Base-by-base conservation (phyloP, 2,888 invertebrate genomes). In the Drosophila leonis region DNA sequence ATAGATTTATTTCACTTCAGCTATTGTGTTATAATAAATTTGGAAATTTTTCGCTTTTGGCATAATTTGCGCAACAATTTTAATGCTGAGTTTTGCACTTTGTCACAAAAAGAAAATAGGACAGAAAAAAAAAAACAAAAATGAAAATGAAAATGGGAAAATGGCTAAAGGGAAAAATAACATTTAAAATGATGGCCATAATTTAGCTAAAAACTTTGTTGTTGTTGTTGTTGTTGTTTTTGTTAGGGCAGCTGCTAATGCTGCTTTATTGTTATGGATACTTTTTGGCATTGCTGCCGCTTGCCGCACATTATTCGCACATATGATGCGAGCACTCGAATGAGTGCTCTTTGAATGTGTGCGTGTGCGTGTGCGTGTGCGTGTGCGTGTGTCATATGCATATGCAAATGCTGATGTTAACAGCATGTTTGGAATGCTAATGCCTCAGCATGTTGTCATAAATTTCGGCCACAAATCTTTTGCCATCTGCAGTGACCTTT, bases 391-490 rank as follows among this genome's bases (percentile, higher is more conserved):
- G 65, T 55, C 74, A 75, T 67, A 78, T 79, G 83, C 85, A 83
- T 85, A 84, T 84, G 83, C 86, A 88, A 84, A 85, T 84, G 78
- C 74, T 71, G 66, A 76, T 85, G 85, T 85, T 88, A 88, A 85
- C 88, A 88, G 83, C 80, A 85, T 84, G 83, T 83, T 83, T 57
- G 78, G 80, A 67, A 78, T 78, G 80, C 77, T 77, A 77, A 78
- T 77, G 75, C 79, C 31, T 77, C 39, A 63, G 73, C 78, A 63
- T 71, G 78, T 79, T 81, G 78, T 80, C 80, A 80, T 80, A 80
- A 80, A 80, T 80, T 60, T 69, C 64, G 54, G 41, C 59, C 72
- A 80, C 85, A 85, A 88, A 83, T 87, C 77, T 71, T 49, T 49
- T 37, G 65, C 75, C 86, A 81, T 83, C 81, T 85, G 83, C 86